Evolutionary conservation across 2,888 invertebrate species (phyloP), one percentile per base, ranked within the genome.

Genomic region (Hydriomena furcata): DNA sequence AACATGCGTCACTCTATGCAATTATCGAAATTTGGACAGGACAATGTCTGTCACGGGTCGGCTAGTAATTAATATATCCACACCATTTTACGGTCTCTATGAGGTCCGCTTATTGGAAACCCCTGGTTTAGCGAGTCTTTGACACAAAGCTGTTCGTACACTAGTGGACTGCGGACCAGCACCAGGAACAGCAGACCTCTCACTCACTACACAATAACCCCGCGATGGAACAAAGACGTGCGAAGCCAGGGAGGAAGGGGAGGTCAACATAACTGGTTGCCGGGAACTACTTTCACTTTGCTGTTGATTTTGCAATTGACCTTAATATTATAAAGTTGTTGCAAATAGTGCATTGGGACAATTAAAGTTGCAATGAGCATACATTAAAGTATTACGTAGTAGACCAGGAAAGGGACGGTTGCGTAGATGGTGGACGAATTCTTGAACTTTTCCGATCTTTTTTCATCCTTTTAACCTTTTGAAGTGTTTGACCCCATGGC

Each of bases 221-320:
- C 20, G n/a, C 11, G 30, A 25, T 6, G 23, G 8, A 12, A 7
- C 38, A 40, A 21, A 38, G 10, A 12, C 34, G 4, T 7, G 20
- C 11, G 27, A 37, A 11, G 4, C 38, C 28, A 40, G 49, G 41
- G 52, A 31, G 49, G 60, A n/a, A 52, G 11, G 52, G 60, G 6
- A 58, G 65, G 57, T 56, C 63, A 32, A 3, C 2, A n/a, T 25
- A 11, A 17, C 54, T 74, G 76, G 79, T 59, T 44, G 20, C 25
- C 10, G 55, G 63, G 64, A 72, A 75, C 79, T 78, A 81, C 82
- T 82, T 82, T 82, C 82, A 80, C 82, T 72, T 53, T 42, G 44
- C 31, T 35, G 52, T 64, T 62, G 62, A 68, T 81, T 81, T 81
- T 76, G 82, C 78, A 82, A 81, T 52, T 71, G 79, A 69, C 80